A percentile compares a stretch with the other conserved stretches of the same genome.
Conservation (phyloP, 2,888 invertebrate genomes). For the Panorpa germanica region DNA sequence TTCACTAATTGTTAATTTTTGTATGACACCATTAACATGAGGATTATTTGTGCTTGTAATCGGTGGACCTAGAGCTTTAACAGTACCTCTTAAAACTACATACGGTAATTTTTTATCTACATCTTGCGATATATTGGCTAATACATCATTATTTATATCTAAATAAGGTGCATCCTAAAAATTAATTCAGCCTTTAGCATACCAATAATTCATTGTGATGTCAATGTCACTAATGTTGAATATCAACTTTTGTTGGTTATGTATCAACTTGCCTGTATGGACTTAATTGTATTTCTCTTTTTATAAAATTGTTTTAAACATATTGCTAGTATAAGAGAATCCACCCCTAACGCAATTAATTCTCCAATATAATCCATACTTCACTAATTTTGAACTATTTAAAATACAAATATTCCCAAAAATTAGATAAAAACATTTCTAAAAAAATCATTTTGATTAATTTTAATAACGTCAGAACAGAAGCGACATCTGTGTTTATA, state of each 20-base stretch:
- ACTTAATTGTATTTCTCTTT: slow-evolving; percentile 49
- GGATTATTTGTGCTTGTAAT: slow-evolving; percentile 55
- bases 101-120: slow-evolving; percentile 48
- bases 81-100: slow-evolving; percentile 54
- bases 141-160: slow-evolving; percentile 42
- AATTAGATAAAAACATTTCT: too few relatives aligned
- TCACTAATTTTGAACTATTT: too few relatives aligned
- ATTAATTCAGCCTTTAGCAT: slow-evolving; percentile 9
- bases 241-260: neutral
- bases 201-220: slow-evolving; percentile 8
- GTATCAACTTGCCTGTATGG: slow-evolving; percentile 39
- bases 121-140: slow-evolving; percentile 37
- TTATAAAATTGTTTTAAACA: slow-evolving; percentile 57
- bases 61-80: slow-evolving; percentile 56
- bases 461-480: too few relatives aligned
- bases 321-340: slow-evolving; percentile 51
- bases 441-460: too few relatives aligned
- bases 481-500: too few relatives aligned
- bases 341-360: slow-evolving; percentile 52
- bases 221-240: slow-evolving; percentile 4
- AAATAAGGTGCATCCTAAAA: slow-evolving; percentile 48
- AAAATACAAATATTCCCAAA: too few relatives aligned
- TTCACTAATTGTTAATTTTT: slow-evolving; percentile 62
- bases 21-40: slow-evolving; percentile 56
- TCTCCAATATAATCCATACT: slow-evolving; percentile 65